These are phyloP conservation scores for Eupleurogrammus muticus DNA, from an alignment of 2,797 vertebrate genomes.

Conservation along the genomic window DNA sequence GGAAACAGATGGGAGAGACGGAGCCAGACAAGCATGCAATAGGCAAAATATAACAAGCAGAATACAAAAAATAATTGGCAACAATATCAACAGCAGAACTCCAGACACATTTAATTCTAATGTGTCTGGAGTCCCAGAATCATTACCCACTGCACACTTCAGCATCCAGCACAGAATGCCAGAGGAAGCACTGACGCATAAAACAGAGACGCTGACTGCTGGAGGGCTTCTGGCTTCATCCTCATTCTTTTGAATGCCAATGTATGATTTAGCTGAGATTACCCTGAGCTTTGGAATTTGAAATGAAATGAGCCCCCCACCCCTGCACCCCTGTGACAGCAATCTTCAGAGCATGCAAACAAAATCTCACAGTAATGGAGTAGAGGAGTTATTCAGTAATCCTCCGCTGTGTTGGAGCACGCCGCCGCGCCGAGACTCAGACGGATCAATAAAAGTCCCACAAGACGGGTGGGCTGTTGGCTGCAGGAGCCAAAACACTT, in stretches of 20 bases:
- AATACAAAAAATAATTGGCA: slow-evolving; percentile 19
- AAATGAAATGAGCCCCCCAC: too few relatives aligned
- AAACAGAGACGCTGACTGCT: slow-evolving; percentile 9
- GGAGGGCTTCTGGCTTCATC: slow-evolving; percentile 2
- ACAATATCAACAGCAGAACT: background rate
- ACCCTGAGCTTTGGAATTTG: background rate
- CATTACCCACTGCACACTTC: background rate
- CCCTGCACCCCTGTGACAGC: background rate
- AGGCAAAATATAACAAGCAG: background rate
- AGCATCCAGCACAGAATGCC: slow-evolving; percentile 1
- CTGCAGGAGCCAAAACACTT: slow-evolving; percentile 16
- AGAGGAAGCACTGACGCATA: background rate
- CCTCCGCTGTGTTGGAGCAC: slow-evolving; percentile 11
- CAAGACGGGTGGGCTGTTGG: slow-evolving; percentile 22
- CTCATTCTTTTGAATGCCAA: background rate
- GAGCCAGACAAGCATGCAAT: background rate
- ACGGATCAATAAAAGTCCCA: slow-evolving; percentile 54
- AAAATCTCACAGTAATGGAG: background rate
- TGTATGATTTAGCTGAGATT: background rate
- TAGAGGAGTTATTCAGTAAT: slow-evolving; percentile 17
- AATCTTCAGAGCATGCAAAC: slow-evolving; percentile 18
- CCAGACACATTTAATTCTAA: background rate
- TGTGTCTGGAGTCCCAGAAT: background rate
- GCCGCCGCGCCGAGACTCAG: slow-evolving; percentile 27
- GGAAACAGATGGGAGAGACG: background rate